phyloP scores from a whole-genome alignment of 2,888 invertebrate genomes.

The Pseudeuparius sepicola region DNA sequence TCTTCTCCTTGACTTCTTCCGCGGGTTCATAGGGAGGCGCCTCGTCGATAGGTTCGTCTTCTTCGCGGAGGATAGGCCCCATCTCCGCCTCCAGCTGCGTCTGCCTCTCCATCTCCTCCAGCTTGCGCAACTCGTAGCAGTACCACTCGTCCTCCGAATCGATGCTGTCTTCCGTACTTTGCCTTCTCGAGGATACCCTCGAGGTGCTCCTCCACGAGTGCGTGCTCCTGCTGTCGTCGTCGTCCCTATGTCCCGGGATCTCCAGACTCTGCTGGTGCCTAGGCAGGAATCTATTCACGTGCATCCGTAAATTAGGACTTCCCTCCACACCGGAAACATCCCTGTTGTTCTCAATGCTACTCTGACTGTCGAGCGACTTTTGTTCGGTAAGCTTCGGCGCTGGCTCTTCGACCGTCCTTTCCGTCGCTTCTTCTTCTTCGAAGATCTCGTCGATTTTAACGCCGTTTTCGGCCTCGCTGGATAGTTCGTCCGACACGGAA shows the following conservation, averaged over 20 bases:
- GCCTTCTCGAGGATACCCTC: constrained; percentile 72
- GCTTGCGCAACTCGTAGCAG: constrained; percentile 75
- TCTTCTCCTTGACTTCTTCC: constrained; percentile 64
- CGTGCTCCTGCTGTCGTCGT: constrained; percentile 78
- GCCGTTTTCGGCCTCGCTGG: constrained; percentile 25
- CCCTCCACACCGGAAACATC: constrained; percentile 51
- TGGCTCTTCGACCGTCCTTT: constrained; percentile 12
- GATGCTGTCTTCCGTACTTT: constrained; percentile 87
- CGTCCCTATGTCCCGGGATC: constrained; percentile 63
- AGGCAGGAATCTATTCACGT: constrained; percentile 51
- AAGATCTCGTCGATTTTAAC: constrained; percentile 29
- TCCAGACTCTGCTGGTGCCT: constrained; percentile 70
- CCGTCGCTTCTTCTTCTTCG: constrained; percentile 22
- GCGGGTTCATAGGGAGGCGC: constrained; percentile 49
- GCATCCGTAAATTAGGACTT: constrained; percentile 53
- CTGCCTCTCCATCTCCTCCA: constrained; percentile 77
- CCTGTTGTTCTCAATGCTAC: constrained; percentile 26
- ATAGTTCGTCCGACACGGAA: constrained; percentile 57
- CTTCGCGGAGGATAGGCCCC: constrained; percentile 50
- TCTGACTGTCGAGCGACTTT: constrained; percentile 32
- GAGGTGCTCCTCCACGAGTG: constrained; percentile 83
- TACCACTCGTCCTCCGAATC: constrained; percentile 93
- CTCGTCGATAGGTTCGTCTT: constrained; percentile 46
- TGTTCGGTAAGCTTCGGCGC: constrained; percentile 26
- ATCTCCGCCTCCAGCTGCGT: constrained; percentile 54